Conservation (phyloP, 2,113 vertebrate genomes). For the Mandrillus leucophaeus region DNA sequence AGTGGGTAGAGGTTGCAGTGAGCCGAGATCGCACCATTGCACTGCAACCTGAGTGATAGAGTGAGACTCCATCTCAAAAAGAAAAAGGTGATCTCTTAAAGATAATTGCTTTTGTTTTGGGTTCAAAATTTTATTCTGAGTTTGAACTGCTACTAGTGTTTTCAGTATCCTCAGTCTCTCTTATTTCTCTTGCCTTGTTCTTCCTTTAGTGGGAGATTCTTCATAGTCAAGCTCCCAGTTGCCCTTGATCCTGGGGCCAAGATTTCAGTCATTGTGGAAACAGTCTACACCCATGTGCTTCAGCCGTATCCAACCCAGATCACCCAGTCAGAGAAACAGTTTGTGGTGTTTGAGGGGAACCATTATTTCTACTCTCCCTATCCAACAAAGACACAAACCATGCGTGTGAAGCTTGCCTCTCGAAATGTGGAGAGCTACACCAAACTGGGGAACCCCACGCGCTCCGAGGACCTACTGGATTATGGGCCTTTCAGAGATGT, state of each 20-base stretch:
- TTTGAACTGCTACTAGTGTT: not conserved
- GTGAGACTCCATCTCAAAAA: not conserved
- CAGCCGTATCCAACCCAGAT: constrained; percentile 96
- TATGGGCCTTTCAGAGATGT: constrained; percentile 96
- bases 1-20: too few relatives aligned
- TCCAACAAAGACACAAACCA: constrained; percentile 92
- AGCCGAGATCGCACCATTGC: too few relatives aligned
- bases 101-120: not conserved
- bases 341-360: constrained; percentile 97
- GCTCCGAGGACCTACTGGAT: constrained; percentile 93
- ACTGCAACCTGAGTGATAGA: too few relatives aligned
- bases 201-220: constrained; percentile 91
- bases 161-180: not conserved
- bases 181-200: not conserved
- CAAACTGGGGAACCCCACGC: constrained; percentile 95
- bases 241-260: constrained; percentile 89
- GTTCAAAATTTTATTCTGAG: not conserved
- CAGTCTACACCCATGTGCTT: constrained; percentile 93
- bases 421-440: constrained; percentile 96
- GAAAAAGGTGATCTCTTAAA: not conserved
- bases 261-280: constrained; percentile 91
- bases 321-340: constrained; percentile 96
- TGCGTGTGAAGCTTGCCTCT: constrained; percentile 93
- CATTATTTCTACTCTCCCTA: constrained; percentile 97
- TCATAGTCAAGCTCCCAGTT: constrained; percentile 90